Conservation (phyloP, 2,113 vertebrate species). For the Martes martes region DNA sequence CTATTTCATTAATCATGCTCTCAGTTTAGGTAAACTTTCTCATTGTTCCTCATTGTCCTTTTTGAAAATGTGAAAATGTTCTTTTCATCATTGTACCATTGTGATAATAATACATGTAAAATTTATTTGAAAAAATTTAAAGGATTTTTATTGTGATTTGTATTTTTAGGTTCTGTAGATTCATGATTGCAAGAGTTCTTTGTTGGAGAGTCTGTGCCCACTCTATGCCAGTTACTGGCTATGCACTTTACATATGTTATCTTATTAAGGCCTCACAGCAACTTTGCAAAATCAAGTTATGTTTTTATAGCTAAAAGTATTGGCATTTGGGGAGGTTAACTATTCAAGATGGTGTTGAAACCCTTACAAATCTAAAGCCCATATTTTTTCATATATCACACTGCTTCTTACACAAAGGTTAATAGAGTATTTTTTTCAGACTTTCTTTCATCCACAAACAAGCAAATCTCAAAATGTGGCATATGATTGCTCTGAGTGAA, state of each 20-base stretch:
- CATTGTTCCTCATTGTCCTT: neutral
- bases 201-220: neutral
- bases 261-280: neutral
- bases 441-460: conserved; percentile 1
- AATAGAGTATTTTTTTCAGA: conserved; percentile 35
- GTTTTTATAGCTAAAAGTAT: neutral
- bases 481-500: neutral
- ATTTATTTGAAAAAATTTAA: neutral
- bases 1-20: neutral
- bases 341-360: neutral
- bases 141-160: neutral
- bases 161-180: neutral
- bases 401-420: conserved; percentile 1
- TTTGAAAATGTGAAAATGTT: neutral
- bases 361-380: neutral
- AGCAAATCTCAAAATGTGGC: conserved; percentile 12
- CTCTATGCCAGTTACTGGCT: neutral
- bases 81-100: neutral
- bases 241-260: neutral
- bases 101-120: neutral
- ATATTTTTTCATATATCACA: neutral
- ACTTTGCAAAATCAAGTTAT: neutral
- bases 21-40: neutral
- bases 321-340: neutral
- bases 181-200: neutral